These are phyloP conservation scores for Lonchura striata DNA, from an alignment of 2,113 vertebrate species.

Conservation along the genomic window DNA sequence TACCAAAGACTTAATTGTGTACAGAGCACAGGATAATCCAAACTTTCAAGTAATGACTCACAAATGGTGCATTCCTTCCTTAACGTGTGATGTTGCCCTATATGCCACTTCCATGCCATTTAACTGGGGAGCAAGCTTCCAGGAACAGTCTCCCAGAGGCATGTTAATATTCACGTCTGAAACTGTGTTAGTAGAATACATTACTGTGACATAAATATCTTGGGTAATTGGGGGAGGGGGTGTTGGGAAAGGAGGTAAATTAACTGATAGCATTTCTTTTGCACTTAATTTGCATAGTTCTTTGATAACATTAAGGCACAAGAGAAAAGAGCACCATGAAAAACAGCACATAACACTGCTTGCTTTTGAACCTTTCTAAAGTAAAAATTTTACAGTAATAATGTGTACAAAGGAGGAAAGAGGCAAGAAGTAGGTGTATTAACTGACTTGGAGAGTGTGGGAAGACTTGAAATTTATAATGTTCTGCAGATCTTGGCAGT, in stretches of 20 bases:
- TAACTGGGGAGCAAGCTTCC: not conserved
- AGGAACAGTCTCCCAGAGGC: not conserved
- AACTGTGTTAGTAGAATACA: not conserved
- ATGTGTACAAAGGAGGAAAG: not conserved
- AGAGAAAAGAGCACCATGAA: not conserved
- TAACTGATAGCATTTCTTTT: not conserved
- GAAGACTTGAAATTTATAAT: constrained; percentile 34
- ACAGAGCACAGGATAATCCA: not conserved
- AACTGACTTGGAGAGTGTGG: constrained; percentile 23
- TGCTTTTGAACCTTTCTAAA: constrained; percentile 16
- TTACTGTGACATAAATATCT: not conserved
- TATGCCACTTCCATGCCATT: not conserved
- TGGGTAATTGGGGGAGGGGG: not conserved
- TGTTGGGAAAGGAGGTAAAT: not conserved
- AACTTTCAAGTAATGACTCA: not conserved
- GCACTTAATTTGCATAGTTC: constrained; percentile 1
- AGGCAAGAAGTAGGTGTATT: constrained; percentile 44
- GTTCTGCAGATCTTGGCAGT: constrained; percentile 42
- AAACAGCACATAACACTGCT: not conserved
- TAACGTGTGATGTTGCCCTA: not conserved
- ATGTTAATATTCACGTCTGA: not conserved
- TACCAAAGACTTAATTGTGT: not conserved
- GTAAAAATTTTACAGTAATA: constrained; percentile 3
- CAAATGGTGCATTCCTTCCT: not conserved
- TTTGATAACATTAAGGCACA: not conserved